Conservation (phyloP, 1,140 invertebrate genomes). For the Magallana angulata region DNA sequence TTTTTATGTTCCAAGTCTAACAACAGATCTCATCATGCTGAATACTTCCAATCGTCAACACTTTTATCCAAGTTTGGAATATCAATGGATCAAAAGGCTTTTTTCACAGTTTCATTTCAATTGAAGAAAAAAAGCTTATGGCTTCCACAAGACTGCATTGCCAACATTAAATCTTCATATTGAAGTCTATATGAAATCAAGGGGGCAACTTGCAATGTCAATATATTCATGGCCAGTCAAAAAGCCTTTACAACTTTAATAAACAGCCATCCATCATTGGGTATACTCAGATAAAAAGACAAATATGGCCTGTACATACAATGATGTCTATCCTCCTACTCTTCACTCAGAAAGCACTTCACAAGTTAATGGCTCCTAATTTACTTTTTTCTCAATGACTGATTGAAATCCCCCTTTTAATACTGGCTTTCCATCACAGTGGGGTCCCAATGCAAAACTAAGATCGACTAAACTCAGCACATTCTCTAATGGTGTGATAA, state of each 20-base stretch:
- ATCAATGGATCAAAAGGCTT: conserved; percentile 20
- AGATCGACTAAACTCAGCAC: neutral
- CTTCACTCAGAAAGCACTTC: conserved; percentile 21
- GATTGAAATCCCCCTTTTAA: neutral
- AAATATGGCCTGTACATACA: neutral
- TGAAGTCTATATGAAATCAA: neutral
- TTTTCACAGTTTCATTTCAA: neutral
- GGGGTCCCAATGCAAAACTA: neutral
- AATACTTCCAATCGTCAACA: neutral
- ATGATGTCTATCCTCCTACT: neutral
- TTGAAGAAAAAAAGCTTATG: neutral
- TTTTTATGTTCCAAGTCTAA: conserved; percentile 21
- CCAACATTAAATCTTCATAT: conserved; percentile 7
- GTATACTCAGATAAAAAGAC: conserved; percentile 7
- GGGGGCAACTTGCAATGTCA: neutral
- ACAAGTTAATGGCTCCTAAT: conserved; percentile 12
- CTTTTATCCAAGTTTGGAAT: conserved; percentile 8
- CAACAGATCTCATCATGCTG: conserved; percentile 22
- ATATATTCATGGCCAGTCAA: conserved; percentile 13
- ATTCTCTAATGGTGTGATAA: neutral
- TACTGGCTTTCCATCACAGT: neutral
- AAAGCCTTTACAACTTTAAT: neutral
- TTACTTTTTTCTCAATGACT: conserved; percentile 13
- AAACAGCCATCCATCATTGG: conserved; percentile 30
- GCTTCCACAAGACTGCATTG: conserved; percentile 7